phyloP scores from a whole-genome alignment of 2,888 invertebrate species.

The Zonitis immaculata region DNA sequence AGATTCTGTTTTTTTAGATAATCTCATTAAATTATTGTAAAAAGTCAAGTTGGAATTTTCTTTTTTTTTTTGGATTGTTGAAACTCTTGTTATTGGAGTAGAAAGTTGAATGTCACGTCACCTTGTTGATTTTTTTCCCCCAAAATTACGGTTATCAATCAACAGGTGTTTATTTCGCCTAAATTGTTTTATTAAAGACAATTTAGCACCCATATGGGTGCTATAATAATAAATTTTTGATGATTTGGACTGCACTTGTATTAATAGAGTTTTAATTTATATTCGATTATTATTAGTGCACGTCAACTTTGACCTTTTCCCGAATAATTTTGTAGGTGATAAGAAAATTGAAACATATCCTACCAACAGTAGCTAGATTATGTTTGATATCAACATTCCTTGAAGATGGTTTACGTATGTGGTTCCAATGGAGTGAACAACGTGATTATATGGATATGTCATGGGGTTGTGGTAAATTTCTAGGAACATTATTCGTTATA shows the following conservation, averaged over 20 bases:
- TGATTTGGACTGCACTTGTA: too few species aligned
- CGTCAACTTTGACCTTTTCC: too few species aligned
- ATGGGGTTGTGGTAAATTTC: slow-evolving; percentile 92
- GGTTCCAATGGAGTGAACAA: slow-evolving; percentile 97
- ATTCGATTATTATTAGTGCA: background rate
- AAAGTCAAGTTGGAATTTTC: background rate
- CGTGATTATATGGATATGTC: slow-evolving; percentile 96
- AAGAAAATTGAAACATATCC: slow-evolving; percentile 82
- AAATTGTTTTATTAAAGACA: too few species aligned
- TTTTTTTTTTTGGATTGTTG: background rate
- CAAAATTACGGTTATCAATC: slow-evolving; percentile 14
- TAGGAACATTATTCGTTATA: slow-evolving; percentile 93
- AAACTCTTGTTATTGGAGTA: background rate
- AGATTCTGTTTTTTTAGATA: background rate
- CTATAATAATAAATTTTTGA: too few species aligned
- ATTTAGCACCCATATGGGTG: slow-evolving; percentile 9
- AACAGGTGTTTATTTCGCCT: slow-evolving; percentile 24
- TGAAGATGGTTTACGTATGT: slow-evolving; percentile 99
- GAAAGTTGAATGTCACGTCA: slow-evolving; percentile 38
- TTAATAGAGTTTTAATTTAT: too few species aligned
- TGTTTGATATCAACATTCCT: slow-evolving; percentile 98
- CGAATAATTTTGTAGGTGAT: slow-evolving; percentile 64
- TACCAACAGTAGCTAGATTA: slow-evolving; percentile 92
- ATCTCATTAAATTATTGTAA: slow-evolving; percentile 3
- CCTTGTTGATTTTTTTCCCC: slow-evolving; percentile 24